Evolutionary conservation across 2,888 invertebrate species (phyloP).

Genomic region (Anodontia alba): DNA sequence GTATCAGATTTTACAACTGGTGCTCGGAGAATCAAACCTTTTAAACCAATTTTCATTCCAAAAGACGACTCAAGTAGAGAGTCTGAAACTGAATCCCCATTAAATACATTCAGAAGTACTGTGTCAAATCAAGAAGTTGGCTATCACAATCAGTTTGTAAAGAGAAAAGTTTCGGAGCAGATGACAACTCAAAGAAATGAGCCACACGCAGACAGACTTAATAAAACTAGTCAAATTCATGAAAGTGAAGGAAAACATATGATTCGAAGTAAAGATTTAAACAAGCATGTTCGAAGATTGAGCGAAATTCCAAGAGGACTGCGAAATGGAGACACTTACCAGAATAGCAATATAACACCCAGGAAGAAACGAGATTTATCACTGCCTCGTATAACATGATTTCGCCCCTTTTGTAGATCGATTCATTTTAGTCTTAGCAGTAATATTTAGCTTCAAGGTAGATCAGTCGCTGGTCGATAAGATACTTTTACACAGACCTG

Average conservation of each 20-base stretch:
- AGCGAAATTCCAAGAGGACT: neutral
- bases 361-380: neutral
- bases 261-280: neutral
- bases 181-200: neutral
- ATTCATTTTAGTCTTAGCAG: neutral
- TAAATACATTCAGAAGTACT: constrained; percentile 1
- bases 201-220: neutral
- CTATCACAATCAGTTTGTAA: neutral
- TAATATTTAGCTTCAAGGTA: neutral
- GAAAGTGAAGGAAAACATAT: neutral
- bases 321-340: neutral
- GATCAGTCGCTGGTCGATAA: neutral
- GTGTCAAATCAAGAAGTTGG: neutral
- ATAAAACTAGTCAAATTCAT: neutral
- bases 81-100: neutral
- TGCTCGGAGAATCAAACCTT: constrained; percentile 22
- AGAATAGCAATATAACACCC: neutral
- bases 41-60: constrained; percentile 33
- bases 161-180: neutral
- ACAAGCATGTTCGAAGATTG: neutral
- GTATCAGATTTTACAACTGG: constrained; percentile 47
- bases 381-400: neutral
- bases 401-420: neutral
- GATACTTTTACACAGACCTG: no score
- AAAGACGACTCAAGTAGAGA: neutral